These are phyloP conservation scores for Mythimna lalbum DNA, from an alignment of 2,888 invertebrate genomes.

Conservation along the genomic window DNA sequence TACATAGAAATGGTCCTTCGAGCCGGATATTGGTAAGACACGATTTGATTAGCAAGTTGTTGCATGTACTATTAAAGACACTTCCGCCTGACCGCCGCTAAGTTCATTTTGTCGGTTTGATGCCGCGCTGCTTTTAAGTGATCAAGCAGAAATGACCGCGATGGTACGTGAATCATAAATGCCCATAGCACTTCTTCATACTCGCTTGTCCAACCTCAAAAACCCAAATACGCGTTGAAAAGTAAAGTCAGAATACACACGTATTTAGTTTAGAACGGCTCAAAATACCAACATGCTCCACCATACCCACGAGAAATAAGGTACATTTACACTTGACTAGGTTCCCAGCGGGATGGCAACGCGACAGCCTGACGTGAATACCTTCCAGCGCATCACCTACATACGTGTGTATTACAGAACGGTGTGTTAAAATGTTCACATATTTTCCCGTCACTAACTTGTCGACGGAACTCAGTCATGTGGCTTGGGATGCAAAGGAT, in stretches of 20 bases:
- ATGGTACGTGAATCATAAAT: too few relatives aligned
- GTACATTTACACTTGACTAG: constrained; percentile 16
- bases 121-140: too few relatives aligned
- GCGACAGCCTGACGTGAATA: constrained; percentile 5
- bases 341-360: background rate
- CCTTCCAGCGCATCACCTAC: constrained; percentile 4
- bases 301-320: background rate
- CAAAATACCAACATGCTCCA: background rate
- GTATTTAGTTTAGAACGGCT: background rate
- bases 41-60: too few relatives aligned
- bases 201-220: background rate
- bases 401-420: background rate
- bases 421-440: constrained; percentile 25
- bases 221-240: background rate
- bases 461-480: constrained; percentile 3
- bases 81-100: too few relatives aligned
- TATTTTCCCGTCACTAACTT: constrained; percentile 11
- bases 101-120: too few relatives aligned
- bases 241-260: background rate
- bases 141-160: too few relatives aligned
- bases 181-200: too few relatives aligned
- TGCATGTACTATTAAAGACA: too few relatives aligned
- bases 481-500: constrained; percentile 5
- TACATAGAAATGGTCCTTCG: too few relatives aligned
- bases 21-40: too few relatives aligned